Base-by-base conservation (phyloP, 1,140 invertebrate species). In the Leptinotarsa lineolata region DNA sequence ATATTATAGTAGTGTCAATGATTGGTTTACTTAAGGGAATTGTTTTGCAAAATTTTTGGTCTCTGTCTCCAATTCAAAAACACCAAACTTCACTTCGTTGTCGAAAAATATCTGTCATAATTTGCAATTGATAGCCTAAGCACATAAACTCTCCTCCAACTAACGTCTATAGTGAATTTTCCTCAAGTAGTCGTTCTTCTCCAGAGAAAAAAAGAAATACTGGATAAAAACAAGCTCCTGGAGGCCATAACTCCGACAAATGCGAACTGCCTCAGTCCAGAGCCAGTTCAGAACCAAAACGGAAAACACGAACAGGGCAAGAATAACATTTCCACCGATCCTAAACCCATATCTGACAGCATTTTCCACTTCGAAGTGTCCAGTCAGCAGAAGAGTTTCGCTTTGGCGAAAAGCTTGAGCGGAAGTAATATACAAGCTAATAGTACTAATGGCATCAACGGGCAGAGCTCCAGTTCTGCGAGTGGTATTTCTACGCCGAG, bases 401-500 rank as follows among this genome's bases (percentile, higher is more conserved):
- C 73, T 39, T 68, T 83, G 44, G 73, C 82, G 1, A 83, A 84
- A 74, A 83, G 81, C 69, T 63, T 80, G 58, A 84, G 81, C 70
- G 81, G 82, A 5, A 79, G 78, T 12, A 82, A 83, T 70, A 80
- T 82, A 46, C 72, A 78, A 58, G 85, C 83, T 81, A 77, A 86
- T 83, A 80, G 85, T 79, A 69, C 83, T 81, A 77, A 86, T 83
- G 80, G 85, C 79, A 68, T 65, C 75, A 72, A 81, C 79, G 59
- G 84, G 20, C 86, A 86, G 70, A 87, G 85, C 59, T 84, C 84
- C 60, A 87, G 86, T 76, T 88, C 87, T 30, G 85, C 85, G 4
- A 88, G 86, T 77, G 84, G 85, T 4, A 86, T 88, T 22, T 88
- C 88, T 64, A 86, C 85, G 58, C 88, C 87, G 24, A 87, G 87